phyloP scores from a whole-genome alignment of 2,113 vertebrate genomes.

The Fukomys damarensis region DNA sequence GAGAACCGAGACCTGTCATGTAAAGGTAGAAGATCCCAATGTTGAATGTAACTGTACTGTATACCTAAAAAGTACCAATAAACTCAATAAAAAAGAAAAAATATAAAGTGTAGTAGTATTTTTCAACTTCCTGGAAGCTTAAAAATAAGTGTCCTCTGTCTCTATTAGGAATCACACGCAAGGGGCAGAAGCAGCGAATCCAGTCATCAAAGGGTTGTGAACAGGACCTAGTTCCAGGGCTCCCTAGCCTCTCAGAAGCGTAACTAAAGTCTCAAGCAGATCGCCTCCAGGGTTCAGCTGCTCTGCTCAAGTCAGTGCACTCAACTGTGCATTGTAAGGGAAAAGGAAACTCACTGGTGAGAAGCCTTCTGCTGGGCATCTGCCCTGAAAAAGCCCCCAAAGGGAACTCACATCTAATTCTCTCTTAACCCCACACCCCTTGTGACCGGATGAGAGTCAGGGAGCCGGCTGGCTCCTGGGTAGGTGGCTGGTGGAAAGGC shows the following conservation, averaged over 20 bases:
- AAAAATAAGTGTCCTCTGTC: background rate
- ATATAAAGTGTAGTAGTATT: background rate
- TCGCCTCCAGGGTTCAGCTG: background rate
- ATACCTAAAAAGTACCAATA: too few relatives aligned
- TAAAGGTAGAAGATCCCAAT: too few relatives aligned
- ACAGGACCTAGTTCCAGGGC: background rate
- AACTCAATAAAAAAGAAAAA: too few relatives aligned
- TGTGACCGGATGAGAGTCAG: background rate
- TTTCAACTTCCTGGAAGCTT: background rate
- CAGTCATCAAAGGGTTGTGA: background rate
- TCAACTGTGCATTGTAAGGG: constrained; percentile 19
- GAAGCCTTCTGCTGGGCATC: constrained; percentile 55
- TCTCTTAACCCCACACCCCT: background rate
- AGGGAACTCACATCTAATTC: background rate
- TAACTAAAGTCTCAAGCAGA: background rate
- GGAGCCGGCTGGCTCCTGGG: background rate
- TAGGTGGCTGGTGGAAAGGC: background rate
- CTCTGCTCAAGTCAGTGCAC: background rate
- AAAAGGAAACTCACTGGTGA: background rate
- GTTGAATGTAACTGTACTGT: too few relatives aligned
- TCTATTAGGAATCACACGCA: background rate
- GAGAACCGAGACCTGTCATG: too few relatives aligned
- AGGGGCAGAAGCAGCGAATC: background rate
- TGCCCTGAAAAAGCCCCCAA: background rate
- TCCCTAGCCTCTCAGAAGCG: background rate